Evolutionary conservation across 2,888 invertebrate species (phyloP), one percentile per base, ranked within the genome.

Genomic region (Criorhina ranunculi): DNA sequence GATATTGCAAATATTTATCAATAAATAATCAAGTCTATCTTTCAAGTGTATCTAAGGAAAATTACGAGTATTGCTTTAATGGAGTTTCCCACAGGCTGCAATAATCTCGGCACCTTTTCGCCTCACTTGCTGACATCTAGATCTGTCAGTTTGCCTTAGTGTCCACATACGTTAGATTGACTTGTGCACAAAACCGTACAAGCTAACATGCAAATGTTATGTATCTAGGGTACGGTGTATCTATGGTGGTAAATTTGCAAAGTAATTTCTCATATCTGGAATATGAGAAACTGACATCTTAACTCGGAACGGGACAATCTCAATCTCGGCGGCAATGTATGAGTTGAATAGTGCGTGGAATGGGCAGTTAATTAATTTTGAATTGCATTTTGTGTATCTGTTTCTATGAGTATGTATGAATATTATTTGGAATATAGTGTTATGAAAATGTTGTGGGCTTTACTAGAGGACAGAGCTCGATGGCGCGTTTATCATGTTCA

Each of bases 71-170:
- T 42, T 29, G 0, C n/a, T 11, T 29, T 5, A 29, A 7, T 11
- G 12, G 2, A 49, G 5, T 57, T 80, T 83, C 78, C 78, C 78
- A 83, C 78, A 78, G 46, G 53, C 42, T 44, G 17, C 33, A 51
- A 37, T 62, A 57, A 76, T 79, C 80, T 85, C 62, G 75, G 44
- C 75, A 80, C 85, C 75, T 80, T 80, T 35, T 55, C 64, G 66
- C 69, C 64, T 76, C 70, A 80, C 60, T 70, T 40, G 75, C 80
- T 80, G 80, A 80, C 80, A 85, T 75, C 80, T 59, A 76, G 85
- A 76, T 85, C 79, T 85, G 85, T 80, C 85, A 76, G 75, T 49
- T 80, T 55, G 75, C 11, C 70, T 85, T 76, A 80, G 70, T 57
- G 69, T 75, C 64, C 57, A 69, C 70, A 79, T 85, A 59, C 42